Conservation (phyloP, 1,140 invertebrate genomes). For the Forficula auricularia region DNA sequence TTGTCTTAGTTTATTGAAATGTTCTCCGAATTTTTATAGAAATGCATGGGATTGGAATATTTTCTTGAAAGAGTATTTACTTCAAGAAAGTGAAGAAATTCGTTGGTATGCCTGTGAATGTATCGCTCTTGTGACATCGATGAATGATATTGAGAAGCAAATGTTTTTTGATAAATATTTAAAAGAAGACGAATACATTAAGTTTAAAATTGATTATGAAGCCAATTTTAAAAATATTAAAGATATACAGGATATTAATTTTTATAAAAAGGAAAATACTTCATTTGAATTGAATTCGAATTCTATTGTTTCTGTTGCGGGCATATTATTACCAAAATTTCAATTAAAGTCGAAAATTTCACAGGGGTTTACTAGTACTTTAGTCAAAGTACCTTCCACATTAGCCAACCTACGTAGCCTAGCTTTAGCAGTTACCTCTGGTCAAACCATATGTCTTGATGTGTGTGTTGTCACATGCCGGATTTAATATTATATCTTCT, state of each 20-base stretch:
- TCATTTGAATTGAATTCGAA: background rate
- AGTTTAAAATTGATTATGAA: background rate
- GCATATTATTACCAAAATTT: constrained; percentile 8
- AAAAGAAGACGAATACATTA: background rate
- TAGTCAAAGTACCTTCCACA: constrained; percentile 45
- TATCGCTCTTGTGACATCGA: constrained; percentile 36
- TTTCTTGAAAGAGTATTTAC: too few species aligned
- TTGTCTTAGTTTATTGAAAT: too few species aligned
- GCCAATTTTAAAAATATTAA: too few species aligned
- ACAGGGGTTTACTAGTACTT: constrained; percentile 21
- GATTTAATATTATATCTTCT: too few species aligned
- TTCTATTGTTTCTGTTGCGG: constrained; percentile 5
- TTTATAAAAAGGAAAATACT: background rate
- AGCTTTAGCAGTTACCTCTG: constrained; percentile 51
- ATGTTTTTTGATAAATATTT: constrained; percentile 17
- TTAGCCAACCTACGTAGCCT: constrained; percentile 50
- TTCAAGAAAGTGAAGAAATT: too few species aligned
- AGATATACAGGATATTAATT: too few species aligned
- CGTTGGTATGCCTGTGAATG: constrained; percentile 32
- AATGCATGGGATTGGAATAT: too few species aligned
- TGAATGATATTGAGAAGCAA: constrained; percentile 31
- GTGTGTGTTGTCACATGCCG: constrained; percentile 51
- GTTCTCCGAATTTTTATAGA: too few species aligned
- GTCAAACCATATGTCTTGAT: constrained; percentile 63
- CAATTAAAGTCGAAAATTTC: background rate